Percentiles rank a stretch among this genome's conserved stretches.
Evolutionary conservation across 2,113 vertebrate species (phyloP).

Genomic region (Girardinichthys multiradiatus): DNA sequence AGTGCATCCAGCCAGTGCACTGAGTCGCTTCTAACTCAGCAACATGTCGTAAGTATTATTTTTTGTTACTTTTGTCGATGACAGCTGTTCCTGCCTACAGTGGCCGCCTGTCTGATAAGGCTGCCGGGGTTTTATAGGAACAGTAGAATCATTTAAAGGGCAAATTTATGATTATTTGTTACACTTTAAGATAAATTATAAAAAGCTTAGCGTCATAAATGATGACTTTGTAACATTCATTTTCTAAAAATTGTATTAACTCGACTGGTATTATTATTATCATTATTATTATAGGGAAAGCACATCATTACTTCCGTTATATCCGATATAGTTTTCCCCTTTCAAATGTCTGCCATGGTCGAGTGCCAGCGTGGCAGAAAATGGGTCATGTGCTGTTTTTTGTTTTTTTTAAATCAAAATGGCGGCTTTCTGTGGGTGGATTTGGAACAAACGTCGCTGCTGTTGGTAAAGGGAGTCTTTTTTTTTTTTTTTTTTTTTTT

Average conservation of each 20-base stretch:
- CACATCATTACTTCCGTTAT: neutral
- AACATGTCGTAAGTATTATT: conserved; percentile 82
- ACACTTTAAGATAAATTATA: neutral
- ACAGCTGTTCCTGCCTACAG: conserved; percentile 10
- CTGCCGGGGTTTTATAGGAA: neutral
- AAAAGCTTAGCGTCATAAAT: too few species aligned
- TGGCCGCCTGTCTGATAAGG: neutral
- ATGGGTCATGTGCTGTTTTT: conserved; percentile 32
- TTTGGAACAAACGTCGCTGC: conserved; percentile 21
- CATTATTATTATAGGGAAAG: too few species aligned
- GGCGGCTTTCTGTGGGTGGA: conserved; percentile 46
- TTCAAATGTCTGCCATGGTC: neutral
- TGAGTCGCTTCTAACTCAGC: conserved; percentile 70
- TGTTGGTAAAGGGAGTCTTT: neutral
- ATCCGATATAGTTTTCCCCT: neutral
- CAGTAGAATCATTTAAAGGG: neutral
- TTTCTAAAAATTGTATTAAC: neutral
- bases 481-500: neutral
- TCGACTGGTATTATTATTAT: neutral
- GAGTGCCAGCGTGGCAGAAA: conserved; percentile 49
- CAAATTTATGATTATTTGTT: neutral
- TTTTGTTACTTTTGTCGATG: conserved; percentile 1
- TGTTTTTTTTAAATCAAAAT: conserved; percentile 75
- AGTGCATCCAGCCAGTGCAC: conserved; percentile 83
- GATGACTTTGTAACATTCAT: too few species aligned